These are phyloP conservation scores for Pantelozetes paolii DNA, from an alignment of 2,888 invertebrate genomes.

Conservation along the genomic window DNA sequence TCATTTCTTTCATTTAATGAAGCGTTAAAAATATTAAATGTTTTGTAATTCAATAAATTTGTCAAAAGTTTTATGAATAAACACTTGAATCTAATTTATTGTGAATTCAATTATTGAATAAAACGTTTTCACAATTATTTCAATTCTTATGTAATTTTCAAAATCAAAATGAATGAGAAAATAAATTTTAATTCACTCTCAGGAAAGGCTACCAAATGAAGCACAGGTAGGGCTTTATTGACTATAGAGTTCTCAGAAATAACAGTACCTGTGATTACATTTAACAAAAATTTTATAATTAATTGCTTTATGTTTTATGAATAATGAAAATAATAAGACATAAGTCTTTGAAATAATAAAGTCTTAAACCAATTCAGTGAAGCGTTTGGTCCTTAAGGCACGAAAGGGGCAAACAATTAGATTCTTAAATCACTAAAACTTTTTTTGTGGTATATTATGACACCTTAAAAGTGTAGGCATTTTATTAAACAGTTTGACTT, in stretches of 20 bases:
- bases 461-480: neutral
- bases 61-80: no score
- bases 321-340: neutral
- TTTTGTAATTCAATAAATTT: no score
- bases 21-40: no score
- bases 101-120: no score
- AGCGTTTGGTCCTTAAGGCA: neutral
- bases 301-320: neutral
- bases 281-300: neutral
- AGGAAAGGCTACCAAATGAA: neutral
- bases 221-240: neutral
- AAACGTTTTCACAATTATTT: no score
- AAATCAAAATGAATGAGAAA: neutral
- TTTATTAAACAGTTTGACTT: constrained; percentile 15
- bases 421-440: neutral
- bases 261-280: neutral
- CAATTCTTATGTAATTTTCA: no score
- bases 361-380: neutral
- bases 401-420: neutral
- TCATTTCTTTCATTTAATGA: no score
- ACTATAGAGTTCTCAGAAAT: neutral
- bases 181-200: neutral
- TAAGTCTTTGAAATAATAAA: neutral
- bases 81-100: no score
- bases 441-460: neutral